A percentile compares a stretch with the other conserved stretches of the same genome.
phyloP scores from a whole-genome alignment of 2,888 invertebrate genomes.

The Lochmaea capreae region DNA sequence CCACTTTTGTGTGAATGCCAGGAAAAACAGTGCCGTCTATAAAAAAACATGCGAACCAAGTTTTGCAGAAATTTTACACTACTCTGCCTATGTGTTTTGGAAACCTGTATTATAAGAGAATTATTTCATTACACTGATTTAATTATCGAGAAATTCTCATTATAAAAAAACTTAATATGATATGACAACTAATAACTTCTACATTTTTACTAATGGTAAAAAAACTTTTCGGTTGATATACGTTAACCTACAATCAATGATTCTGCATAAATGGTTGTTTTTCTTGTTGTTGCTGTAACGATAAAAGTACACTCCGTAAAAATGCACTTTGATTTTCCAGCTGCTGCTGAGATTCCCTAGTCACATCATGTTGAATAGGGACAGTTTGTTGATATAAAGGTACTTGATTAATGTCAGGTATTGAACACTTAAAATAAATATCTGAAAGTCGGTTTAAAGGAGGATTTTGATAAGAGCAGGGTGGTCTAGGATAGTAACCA shows the following conservation, averaged over 20 bases:
- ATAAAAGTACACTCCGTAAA: neutral
- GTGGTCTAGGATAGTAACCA: neutral
- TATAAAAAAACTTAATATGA: no score
- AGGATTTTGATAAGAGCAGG: neutral
- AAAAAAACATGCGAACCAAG: no score
- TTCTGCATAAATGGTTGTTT: neutral
- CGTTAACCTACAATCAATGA: neutral
- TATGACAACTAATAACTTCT: no score
- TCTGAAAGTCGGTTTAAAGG: neutral
- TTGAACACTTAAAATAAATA: neutral
- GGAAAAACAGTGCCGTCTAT: no score
- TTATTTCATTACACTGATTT: no score
- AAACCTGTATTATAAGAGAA: no score
- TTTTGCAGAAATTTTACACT: no score
- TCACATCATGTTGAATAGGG: neutral
- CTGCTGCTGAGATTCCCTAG: neutral
- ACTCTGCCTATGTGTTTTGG: no score
- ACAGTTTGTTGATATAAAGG: slow-evolving; percentile 1
- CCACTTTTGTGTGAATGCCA: no score
- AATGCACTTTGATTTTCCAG: neutral
- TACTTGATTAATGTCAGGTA: neutral
- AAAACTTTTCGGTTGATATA: neutral
- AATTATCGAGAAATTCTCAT: no score
- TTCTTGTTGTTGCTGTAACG: neutral
- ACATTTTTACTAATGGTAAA: neutral